Conservation (phyloP, 1,140 invertebrate genomes). For the Scaptomyza montana region DNA sequence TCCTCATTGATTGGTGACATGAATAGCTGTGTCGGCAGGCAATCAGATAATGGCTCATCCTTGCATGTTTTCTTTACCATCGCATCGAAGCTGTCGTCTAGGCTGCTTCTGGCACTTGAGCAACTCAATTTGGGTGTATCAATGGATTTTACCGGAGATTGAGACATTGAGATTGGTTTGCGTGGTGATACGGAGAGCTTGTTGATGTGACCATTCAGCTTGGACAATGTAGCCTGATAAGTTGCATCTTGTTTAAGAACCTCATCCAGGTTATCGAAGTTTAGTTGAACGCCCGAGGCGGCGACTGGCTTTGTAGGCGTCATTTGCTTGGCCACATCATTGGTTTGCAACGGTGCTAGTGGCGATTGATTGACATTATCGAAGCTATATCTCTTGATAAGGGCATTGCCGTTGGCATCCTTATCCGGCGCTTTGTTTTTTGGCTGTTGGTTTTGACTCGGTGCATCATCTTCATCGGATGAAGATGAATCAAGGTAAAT, state of each 20-base stretch:
- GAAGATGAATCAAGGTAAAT: conserved; percentile 79
- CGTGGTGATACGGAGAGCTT: conserved; percentile 28
- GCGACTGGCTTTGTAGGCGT: neutral
- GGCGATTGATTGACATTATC: conserved; percentile 55
- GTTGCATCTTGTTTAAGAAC: conserved; percentile 40
- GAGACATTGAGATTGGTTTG: conserved; percentile 24
- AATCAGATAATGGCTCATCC: neutral
- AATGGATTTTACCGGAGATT: conserved; percentile 11
- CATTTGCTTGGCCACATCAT: neutral
- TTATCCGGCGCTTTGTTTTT: conserved; percentile 32
- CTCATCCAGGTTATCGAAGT: conserved; percentile 49
- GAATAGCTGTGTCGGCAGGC: neutral
- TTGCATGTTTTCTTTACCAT: conserved; percentile 34
- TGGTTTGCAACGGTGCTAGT: conserved; percentile 32
- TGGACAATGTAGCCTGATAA: conserved; percentile 54
- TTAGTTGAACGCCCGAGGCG: conserved; percentile 1
- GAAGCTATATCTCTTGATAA: conserved; percentile 58
- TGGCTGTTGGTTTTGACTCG: conserved; percentile 7
- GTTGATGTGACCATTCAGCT: conserved; percentile 48
- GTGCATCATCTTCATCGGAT: conserved; percentile 64
- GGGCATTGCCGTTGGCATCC: conserved; percentile 16
- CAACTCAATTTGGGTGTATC: conserved; percentile 11
- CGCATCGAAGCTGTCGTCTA: conserved; percentile 50
- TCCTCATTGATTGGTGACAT: neutral
- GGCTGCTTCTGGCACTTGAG: conserved; percentile 12